These are phyloP conservation scores for Dynastes grantii DNA, from an alignment of 2,888 invertebrate species.

Conservation along the genomic window DNA sequence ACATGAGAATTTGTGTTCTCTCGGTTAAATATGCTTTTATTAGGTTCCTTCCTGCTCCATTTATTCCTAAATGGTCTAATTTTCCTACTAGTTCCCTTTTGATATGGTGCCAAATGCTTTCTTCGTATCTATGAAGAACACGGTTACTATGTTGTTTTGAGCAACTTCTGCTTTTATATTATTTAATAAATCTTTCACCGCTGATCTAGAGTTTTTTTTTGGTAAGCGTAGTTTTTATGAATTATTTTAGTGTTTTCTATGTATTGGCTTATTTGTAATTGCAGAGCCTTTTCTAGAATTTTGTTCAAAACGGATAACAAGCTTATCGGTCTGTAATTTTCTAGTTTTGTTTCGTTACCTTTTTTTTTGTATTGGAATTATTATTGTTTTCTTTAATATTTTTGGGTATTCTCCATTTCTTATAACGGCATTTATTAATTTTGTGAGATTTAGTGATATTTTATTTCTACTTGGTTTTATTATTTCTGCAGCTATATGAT, in stretches of 20 bases:
- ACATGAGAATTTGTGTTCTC: background rate
- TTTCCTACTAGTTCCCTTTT: too few species aligned
- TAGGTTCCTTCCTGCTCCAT: background rate
- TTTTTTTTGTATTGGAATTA: conserved; percentile 27
- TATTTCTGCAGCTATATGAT: background rate
- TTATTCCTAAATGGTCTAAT: background rate
- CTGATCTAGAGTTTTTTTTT: conserved; percentile 18
- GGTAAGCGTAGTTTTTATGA: background rate
- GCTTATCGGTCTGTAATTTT: conserved; percentile 19
- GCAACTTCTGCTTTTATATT: background rate
- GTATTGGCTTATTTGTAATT: background rate
- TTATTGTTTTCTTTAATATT: background rate
- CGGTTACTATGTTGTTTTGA: too few species aligned
- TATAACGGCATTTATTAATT: background rate
- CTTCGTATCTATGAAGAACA: too few species aligned
- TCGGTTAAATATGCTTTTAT: conserved; percentile 8
- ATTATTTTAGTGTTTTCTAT: conserved; percentile 2
- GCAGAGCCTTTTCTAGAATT: conserved; percentile 52
- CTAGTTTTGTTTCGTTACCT: conserved; percentile 25
- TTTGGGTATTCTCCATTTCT: background rate
- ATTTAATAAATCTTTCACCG: conserved; percentile 26
- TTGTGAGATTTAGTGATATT: background rate
- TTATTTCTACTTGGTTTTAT: background rate
- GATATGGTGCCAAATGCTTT: too few species aligned
- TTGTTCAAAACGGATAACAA: conserved; percentile 30